Base-by-base conservation (phyloP, 2,797 vertebrate genomes). In the Myotis planiceps region DNA sequence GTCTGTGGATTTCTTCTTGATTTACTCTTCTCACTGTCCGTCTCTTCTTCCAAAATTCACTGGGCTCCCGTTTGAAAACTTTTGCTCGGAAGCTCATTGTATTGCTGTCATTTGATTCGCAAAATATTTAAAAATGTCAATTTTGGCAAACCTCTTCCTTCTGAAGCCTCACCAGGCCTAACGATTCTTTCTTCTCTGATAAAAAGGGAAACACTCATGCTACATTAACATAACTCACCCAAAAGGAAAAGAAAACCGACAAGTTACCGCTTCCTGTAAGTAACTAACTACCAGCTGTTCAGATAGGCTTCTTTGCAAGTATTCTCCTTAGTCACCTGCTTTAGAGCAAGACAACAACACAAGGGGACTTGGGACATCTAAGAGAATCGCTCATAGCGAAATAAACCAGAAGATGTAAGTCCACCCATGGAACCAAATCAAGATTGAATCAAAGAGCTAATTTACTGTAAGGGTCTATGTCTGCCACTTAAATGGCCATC, bases 51-150 rank as follows among this genome's bases (percentile, higher is more conserved):
- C 99, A 98, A 97, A 99, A 99, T 63, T 99, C 98, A 96, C 98
- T 99, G 98, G 99, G 98, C 92, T 99, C 98, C 92, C 85, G 97
- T 92, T 95, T 98, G 97, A 99, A 99, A 90, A 98, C 98, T 98
- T 98, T 99, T 95, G 98, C 99, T 94, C 99, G 99, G 98, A 99
- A 99, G 97, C 99, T 99, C 99, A 99, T 99, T 86, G 95, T 95
- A 88, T 32, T 92, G 85, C 49, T n/a, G 95, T 75, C 95, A 95
- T n/a, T 86, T 76, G 74, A 96, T 83, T 92, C 85, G 47, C 63
- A 95, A 97, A 98, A 74, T 88, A 79, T 78, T 96, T 89, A 19
- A 96, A 96, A 97, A 96, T 71, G 47, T 8, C 5, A 47, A 34
- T 75, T 95, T 85, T 74, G 80, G 95, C 75, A 97, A 93, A 90